Percentiles rank a stretch among this genome's conserved stretches.
phyloP scores from a whole-genome alignment of 2,797 vertebrate genomes.

The Dendrocincla fuliginosa region DNA sequence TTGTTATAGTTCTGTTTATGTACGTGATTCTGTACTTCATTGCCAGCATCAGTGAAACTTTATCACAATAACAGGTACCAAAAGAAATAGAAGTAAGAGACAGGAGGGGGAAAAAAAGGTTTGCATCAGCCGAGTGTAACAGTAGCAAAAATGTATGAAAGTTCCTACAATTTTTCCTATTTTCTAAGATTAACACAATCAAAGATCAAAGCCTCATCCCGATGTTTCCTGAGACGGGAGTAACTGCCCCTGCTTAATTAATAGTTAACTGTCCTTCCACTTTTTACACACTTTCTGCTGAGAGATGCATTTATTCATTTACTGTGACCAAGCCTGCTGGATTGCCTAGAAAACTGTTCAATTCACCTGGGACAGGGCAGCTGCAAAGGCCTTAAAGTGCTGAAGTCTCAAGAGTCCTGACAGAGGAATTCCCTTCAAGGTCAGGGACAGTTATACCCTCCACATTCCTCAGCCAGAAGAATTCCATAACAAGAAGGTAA shows the following conservation, averaged over 20 bases:
- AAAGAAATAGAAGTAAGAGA: not conserved
- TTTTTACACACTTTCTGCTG: not conserved
- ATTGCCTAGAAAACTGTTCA: not conserved
- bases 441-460: not conserved
- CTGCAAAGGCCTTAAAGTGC: not conserved
- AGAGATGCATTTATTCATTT: not conserved
- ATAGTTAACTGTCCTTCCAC: not conserved
- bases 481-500: not conserved
- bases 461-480: not conserved
- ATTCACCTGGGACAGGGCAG: not conserved
- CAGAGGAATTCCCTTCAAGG: constrained; percentile 19
- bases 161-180: not conserved
- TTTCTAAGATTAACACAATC: not conserved
- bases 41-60: not conserved
- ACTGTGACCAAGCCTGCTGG: not conserved
- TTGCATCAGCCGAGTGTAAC: not conserved
- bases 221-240: not conserved
- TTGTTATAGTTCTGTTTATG: not conserved
- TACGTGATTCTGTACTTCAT: not conserved
- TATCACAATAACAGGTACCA: not conserved
- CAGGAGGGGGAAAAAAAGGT: too few relatives aligned
- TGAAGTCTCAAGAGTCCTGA: not conserved
- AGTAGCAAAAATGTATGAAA: not conserved
- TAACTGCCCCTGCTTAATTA: not conserved
- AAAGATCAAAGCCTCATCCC: not conserved